phyloP scores from a whole-genome alignment of 2,888 invertebrate species.

The Muschampia plurimacula region DNA sequence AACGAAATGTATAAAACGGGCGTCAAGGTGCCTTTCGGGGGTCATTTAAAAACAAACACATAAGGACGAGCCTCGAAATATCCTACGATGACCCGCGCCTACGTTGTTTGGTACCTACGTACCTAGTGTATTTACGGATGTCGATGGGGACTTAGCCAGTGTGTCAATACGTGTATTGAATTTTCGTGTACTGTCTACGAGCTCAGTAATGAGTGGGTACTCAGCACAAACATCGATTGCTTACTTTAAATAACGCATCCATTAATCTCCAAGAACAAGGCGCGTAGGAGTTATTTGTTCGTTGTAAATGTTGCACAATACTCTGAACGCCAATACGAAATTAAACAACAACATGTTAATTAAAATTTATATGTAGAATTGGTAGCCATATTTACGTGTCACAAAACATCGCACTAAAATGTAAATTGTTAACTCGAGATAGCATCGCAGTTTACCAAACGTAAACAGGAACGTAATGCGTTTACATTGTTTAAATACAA shows the following conservation, averaged over 20 bases:
- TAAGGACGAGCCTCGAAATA: constrained; percentile 65
- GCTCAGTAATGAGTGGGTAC: constrained; percentile 24
- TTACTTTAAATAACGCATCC: constrained; percentile 34
- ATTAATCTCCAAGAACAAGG: constrained; percentile 43
- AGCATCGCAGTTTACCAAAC: constrained; percentile 21
- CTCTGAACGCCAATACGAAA: constrained; percentile 49
- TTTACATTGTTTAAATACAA: constrained; percentile 55
- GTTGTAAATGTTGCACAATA: constrained; percentile 52
- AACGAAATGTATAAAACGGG: constrained; percentile 56
- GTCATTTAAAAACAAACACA: constrained; percentile 60
- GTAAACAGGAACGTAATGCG: constrained; percentile 27
- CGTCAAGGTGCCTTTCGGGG: constrained; percentile 73
- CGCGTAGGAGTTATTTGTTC: constrained; percentile 39
- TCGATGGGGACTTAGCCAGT: constrained; percentile 38
- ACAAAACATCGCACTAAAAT: constrained; percentile 39
- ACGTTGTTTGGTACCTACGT: constrained; percentile 56
- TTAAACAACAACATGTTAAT: constrained; percentile 50
- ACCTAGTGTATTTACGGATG: constrained; percentile 37
- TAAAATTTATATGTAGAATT: constrained; percentile 25
- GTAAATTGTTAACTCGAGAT: constrained; percentile 38
- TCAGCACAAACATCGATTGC: constrained; percentile 24
- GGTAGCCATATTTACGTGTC: constrained; percentile 13
- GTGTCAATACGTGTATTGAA: constrained; percentile 1
- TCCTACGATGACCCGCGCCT: constrained; percentile 55
- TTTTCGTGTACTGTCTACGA: background rate